A percentile compares a stretch with the other conserved stretches of the same genome.
Evolutionary conservation across 2,888 invertebrate genomes (phyloP).

Genomic region (Cetonia aurata): DNA sequence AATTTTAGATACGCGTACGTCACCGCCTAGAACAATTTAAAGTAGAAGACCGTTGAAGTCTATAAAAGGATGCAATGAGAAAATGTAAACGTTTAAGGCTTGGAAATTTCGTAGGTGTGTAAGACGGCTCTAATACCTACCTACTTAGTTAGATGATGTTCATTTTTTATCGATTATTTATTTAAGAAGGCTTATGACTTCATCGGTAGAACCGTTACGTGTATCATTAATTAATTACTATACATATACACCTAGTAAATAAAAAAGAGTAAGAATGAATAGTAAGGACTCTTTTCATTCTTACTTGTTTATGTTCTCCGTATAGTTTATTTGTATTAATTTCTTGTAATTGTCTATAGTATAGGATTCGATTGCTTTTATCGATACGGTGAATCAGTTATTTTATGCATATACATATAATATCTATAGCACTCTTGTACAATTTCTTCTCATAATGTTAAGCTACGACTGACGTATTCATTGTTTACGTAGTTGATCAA

Average conservation of each 20-base stretch:
- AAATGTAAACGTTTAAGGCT: constrained; percentile 22
- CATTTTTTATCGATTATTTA: constrained; percentile 22
- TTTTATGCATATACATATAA: too few species aligned
- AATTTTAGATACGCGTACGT: too few species aligned
- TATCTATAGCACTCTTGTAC: too few species aligned
- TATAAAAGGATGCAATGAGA: constrained; percentile 9
- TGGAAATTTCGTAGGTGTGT: constrained; percentile 32
- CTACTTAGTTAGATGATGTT: constrained; percentile 26
- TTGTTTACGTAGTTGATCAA: too few species aligned
- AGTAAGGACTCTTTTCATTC: constrained; percentile 16
- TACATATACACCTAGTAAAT: not conserved
- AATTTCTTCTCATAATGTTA: too few species aligned
- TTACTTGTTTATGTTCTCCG: not conserved
- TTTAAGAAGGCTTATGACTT: constrained; percentile 28
- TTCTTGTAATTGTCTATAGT: not conserved
- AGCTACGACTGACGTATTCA: too few species aligned
- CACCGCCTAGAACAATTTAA: not conserved
- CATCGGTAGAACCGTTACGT: constrained; percentile 31
- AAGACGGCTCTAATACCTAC: constrained; percentile 12
- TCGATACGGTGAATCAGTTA: not conserved
- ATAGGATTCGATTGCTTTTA: constrained; percentile 7
- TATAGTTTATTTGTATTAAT: not conserved
- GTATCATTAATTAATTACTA: constrained; percentile 26
- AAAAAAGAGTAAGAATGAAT: not conserved
- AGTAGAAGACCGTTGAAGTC: not conserved